Evolutionary conservation across 2,797 vertebrate genomes (phyloP), one percentile per base, ranked within the genome.

Genomic region (Thunnus albacares): DNA sequence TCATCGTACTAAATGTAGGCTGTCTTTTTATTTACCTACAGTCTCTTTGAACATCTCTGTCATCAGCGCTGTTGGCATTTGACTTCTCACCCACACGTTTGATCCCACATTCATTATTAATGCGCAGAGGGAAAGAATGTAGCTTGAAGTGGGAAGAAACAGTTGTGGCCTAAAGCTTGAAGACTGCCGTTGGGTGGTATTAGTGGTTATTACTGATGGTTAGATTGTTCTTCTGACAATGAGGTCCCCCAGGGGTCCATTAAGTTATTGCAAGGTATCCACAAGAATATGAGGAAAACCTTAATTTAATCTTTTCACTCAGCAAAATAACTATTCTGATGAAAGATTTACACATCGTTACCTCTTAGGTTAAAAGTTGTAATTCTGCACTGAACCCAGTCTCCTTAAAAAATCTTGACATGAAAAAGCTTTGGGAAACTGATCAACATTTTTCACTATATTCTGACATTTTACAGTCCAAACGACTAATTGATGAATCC

Each of bases 81-180:
- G 72, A 81, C 77, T 56, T n/a, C 3, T 80, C 76, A 56, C 80
- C 78, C 77, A 72, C 75, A 33, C 5, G 1, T 83, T 74, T 70
- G 79, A 81, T 81, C 67, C 81, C 67, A 38, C 33, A 7, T 67
- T 6, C 53, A 0, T 69, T 38, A 76, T 56, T n/a, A 53, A 75
- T 51, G 47, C 53, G 55, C 5, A 0, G 1, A 2, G 0, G 14
- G 18, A 7, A 74, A 82, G 20, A 82, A 76, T 38, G 56, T 15
- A 33, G 8, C 62, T 79, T 72, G 20, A 38, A 33, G 79, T 71
- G 53, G 71, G 18, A 77, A 71, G 55, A 56, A 67, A 41, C 43
- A 0, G 65, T 30, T 22, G 35, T 64, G 65, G 57, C 6, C 38
- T 71, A 33, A 55, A 59, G 55, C 26, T 43, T 11, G 13, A 7